A percentile compares a stretch with the other conserved stretches of the same genome.
phyloP scores from a whole-genome alignment of 2,888 invertebrate genomes.

The Tubiluchus corallicola region DNA sequence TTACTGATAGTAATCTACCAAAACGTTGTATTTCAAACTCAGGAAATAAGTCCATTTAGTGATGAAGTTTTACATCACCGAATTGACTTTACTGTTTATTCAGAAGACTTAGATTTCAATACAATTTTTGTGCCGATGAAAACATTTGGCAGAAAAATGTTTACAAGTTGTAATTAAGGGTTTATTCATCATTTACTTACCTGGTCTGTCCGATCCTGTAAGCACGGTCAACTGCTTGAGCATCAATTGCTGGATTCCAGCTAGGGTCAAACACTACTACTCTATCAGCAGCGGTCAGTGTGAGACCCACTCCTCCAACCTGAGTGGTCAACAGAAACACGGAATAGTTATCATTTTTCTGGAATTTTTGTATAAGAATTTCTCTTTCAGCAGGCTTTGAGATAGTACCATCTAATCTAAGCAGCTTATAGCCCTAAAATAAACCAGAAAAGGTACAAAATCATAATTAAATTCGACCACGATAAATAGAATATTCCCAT shows the following conservation, averaged over 20 bases:
- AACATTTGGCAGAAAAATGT: no score
- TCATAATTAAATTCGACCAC: no score
- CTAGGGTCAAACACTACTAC: slow-evolving; percentile 29
- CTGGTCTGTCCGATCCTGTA: slow-evolving; percentile 32
- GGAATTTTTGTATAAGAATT: slow-evolving; percentile 26
- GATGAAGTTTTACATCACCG: no score
- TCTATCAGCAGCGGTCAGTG: slow-evolving; percentile 31
- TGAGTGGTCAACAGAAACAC: slow-evolving; percentile 31
- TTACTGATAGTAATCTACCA: no score
- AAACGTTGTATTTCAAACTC: no score
- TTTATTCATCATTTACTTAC: no score
- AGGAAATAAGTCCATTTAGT: no score
- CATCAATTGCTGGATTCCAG: slow-evolving; percentile 33
- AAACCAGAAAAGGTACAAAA: no score
- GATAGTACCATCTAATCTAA: slow-evolving; percentile 29
- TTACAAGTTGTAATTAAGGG: no score
- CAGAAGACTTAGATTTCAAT: no score
- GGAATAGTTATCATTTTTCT: slow-evolving; percentile 21
- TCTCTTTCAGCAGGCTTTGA: slow-evolving; percentile 25
- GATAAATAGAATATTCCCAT: slow-evolving; percentile 5
- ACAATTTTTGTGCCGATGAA: no score
- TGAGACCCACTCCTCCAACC: slow-evolving; percentile 33
- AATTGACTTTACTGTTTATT: no score
- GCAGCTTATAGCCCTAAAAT: slow-evolving; percentile 24
- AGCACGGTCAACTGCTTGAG: slow-evolving; percentile 32